Conservation (phyloP, 1,140 invertebrate species). For the Helicorthomorpha holstii region DNA sequence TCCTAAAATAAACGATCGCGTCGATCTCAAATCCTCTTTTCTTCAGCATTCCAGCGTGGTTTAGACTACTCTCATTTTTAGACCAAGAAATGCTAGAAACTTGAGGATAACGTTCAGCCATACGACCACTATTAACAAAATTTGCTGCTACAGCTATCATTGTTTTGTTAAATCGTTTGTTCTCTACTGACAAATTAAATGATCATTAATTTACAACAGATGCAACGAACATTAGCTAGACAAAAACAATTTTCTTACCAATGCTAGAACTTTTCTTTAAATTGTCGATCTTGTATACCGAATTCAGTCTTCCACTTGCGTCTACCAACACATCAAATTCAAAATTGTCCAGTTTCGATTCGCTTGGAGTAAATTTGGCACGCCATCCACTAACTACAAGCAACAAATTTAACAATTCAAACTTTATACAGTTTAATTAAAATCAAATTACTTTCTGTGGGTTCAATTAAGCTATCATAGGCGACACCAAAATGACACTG, state of each 20-base stretch:
- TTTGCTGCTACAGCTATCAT: conserved; percentile 43
- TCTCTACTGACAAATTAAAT: too few relatives aligned
- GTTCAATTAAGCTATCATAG: conserved; percentile 29
- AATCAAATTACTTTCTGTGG: conserved; percentile 14
- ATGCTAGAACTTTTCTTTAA: neutral
- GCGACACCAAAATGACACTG: conserved; percentile 33
- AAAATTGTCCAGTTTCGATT: conserved; percentile 30
- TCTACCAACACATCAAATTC: conserved; percentile 40
- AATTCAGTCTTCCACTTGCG: conserved; percentile 37
- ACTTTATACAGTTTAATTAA: neutral
- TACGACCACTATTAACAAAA: conserved; percentile 34
- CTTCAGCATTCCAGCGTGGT: neutral
- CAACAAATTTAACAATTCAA: neutral
- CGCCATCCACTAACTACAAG: conserved; percentile 25
- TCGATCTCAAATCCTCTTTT: conserved; percentile 32
- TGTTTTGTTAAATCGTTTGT: too few relatives aligned
- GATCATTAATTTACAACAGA: too few relatives aligned
- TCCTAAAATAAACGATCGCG: conserved; percentile 39
- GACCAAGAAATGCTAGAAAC: neutral
- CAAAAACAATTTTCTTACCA: too few relatives aligned
- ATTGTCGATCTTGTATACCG: neutral
- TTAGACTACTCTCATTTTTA: neutral
- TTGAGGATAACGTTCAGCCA: conserved; percentile 27
- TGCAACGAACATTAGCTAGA: too few relatives aligned
- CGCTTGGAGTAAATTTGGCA: conserved; percentile 25